These are phyloP conservation scores for Mesorhabditis belari DNA, from an alignment of 2,888 invertebrate genomes.

Conservation along the genomic window DNA sequence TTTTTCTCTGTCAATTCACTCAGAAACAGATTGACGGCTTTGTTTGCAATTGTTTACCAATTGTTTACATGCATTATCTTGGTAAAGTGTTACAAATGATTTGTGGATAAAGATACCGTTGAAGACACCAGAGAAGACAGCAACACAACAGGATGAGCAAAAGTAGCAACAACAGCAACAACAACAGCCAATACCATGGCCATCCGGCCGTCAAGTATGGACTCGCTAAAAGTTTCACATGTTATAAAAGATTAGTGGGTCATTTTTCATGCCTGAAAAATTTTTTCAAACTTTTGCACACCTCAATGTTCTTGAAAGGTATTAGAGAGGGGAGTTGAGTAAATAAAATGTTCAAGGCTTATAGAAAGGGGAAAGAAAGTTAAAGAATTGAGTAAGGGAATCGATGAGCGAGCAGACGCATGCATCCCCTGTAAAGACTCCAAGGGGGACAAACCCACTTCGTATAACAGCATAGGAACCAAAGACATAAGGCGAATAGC, in stretches of 20 bases:
- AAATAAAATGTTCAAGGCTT: background rate
- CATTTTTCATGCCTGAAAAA: too few species aligned
- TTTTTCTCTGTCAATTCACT: background rate
- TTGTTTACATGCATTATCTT: too few species aligned
- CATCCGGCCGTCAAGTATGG: constrained; percentile 47
- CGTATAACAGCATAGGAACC: constrained; percentile 22
- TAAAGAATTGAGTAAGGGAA: too few species aligned
- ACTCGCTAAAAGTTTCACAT: constrained; percentile 33
- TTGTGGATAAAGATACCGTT: constrained; percentile 42
- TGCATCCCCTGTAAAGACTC: too few species aligned
- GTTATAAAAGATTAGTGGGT: constrained; percentile 1
- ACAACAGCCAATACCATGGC: constrained; percentile 54
- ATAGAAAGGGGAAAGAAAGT: constrained; percentile 1
- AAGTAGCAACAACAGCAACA: constrained; percentile 46
- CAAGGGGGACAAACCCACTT: constrained; percentile 7
- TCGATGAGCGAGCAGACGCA: too few species aligned
- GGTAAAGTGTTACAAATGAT: too few species aligned
- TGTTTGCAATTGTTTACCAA: background rate
- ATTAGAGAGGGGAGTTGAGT: too few species aligned
- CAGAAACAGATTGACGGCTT: background rate
- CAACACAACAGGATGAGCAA: constrained; percentile 50
- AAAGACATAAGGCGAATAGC: constrained; percentile 19
- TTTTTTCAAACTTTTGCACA: too few species aligned
- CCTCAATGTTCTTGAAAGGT: too few species aligned
- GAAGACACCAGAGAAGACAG: constrained; percentile 50